phyloP scores from a whole-genome alignment of 1,140 invertebrate genomes.

The Drosophila orena region DNA sequence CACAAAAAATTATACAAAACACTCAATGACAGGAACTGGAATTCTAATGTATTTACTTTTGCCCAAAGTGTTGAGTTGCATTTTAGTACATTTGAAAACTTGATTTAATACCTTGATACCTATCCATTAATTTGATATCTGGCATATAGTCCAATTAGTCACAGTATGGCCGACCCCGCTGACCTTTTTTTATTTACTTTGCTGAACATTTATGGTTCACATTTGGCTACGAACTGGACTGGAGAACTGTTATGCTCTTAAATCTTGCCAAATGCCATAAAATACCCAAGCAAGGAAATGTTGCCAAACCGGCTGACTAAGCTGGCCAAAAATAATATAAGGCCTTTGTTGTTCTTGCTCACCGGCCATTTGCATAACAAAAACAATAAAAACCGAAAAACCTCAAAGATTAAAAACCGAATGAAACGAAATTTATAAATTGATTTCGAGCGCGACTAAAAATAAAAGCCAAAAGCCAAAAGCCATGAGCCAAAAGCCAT shows the following conservation, averaged over 20 bases:
- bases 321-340: conserved; percentile 56
- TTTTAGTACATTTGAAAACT: not conserved
- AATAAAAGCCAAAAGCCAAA: conserved; percentile 36
- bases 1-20: too few species aligned
- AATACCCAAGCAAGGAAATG: conserved; percentile 64
- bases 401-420: conserved; percentile 41
- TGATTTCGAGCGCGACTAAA: conserved; percentile 57
- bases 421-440: conserved; percentile 71
- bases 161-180: conserved; percentile 17
- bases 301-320: conserved; percentile 74
- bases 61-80: too few species aligned
- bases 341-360: conserved; percentile 38
- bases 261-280: conserved; percentile 46
- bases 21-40: too few species aligned
- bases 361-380: conserved; percentile 62
- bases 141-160: conserved; percentile 5
- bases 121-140: not conserved
- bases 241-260: conserved; percentile 27
- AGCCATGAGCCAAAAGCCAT: not conserved
- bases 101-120: not conserved
- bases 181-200: conserved; percentile 34
- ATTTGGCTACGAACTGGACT: conserved; percentile 16
- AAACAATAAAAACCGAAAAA: conserved; percentile 3
- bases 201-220: conserved; percentile 16
- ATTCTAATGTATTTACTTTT: too few species aligned